phyloP scores from a whole-genome alignment of 2,797 vertebrate species.

The Hoplostethus atlanticus region DNA sequence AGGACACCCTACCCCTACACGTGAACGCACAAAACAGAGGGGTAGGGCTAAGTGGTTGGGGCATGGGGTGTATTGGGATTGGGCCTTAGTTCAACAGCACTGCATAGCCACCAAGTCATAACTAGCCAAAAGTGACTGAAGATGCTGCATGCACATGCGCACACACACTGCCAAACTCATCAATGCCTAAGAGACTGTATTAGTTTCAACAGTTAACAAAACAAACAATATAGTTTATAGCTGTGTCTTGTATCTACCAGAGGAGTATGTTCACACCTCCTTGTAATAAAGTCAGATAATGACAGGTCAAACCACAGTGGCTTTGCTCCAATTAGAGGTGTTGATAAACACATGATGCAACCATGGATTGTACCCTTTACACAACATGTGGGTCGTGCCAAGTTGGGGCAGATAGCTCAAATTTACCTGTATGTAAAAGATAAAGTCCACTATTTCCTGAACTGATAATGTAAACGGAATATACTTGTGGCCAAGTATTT shows the following conservation, averaged over 20 bases:
- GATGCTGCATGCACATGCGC: no score
- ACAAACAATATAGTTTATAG: slow-evolving; percentile 22
- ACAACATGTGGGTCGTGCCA: not conserved
- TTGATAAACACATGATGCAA: slow-evolving; percentile 71
- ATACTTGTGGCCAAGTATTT: no score
- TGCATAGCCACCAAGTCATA: no score
- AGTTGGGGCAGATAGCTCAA: not conserved
- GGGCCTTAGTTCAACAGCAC: no score
- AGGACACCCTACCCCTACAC: no score
- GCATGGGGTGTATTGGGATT: no score
- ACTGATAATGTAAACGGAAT: no score
- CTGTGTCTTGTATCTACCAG: slow-evolving; percentile 2
- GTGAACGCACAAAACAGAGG: no score
- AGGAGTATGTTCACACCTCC: slow-evolving; percentile 34
- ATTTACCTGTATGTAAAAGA: not conserved
- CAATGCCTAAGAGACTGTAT: no score
- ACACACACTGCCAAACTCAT: not conserved
- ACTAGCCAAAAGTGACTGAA: no score
- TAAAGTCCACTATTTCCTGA: not conserved
- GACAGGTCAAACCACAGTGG: slow-evolving; percentile 50
- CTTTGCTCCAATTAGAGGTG: slow-evolving; percentile 44
- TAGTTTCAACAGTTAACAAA: no score
- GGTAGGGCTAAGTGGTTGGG: no score
- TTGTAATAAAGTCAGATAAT: slow-evolving; percentile 25
- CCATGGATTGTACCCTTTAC: not conserved